phyloP scores from a whole-genome alignment of 2,797 vertebrate genomes.

The Crossoptilon crossoptilon region DNA sequence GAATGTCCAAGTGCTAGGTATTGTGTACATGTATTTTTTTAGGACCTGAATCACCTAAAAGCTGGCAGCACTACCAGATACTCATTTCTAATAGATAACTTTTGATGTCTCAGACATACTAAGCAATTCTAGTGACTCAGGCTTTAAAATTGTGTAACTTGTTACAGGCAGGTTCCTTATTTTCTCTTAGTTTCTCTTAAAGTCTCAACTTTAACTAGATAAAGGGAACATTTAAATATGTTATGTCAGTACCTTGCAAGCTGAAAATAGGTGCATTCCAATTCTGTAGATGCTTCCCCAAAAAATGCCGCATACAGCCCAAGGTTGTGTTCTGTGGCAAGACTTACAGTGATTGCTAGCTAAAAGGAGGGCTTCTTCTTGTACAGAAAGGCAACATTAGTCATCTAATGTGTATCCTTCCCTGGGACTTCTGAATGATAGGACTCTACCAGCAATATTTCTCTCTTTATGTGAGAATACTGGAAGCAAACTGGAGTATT shows the following conservation, averaged over 20 bases:
- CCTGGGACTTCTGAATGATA: accelerated
- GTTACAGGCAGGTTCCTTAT: neutral
- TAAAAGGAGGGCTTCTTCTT: neutral
- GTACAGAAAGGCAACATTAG: neutral
- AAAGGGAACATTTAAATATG: neutral
- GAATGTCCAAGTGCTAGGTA: neutral
- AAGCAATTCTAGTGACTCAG: neutral
- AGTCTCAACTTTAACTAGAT: neutral
- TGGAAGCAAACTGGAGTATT: neutral
- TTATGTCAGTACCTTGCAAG: neutral
- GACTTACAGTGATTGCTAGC: neutral
- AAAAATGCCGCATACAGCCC: neutral
- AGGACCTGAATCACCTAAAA: neutral
- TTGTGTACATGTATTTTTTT: neutral
- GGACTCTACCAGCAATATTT: neutral
- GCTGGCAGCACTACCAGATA: neutral
- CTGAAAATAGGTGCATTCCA: neutral
- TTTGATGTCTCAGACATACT: neutral
- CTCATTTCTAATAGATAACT: neutral
- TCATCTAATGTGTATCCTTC: neutral
- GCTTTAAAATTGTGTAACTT: neutral
- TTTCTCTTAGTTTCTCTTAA: neutral
- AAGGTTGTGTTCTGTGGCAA: neutral
- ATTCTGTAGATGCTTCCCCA: neutral
- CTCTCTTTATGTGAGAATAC: neutral